Base-by-base conservation (phyloP, 1,140 invertebrate species). In the Diabrotica undecimpunctata region DNA sequence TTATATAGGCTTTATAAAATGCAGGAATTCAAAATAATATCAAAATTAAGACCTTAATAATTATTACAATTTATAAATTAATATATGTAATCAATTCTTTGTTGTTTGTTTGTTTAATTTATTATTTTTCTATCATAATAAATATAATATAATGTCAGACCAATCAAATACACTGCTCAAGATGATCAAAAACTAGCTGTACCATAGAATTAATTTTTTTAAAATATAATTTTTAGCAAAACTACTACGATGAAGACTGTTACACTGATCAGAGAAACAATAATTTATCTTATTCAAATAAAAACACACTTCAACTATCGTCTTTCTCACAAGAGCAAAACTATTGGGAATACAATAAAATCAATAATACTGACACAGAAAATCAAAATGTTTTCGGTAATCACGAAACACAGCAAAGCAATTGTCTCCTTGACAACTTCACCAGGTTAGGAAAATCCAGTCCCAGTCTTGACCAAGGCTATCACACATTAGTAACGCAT, bases 391-490 rank as follows among this genome's bases (percentile, higher is more conserved):
- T 69, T 63, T 69, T 64, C 51, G 65, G 61, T 69, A 64, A 60
- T 65, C 63, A 64, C 63, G 55, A 70, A 57, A 46, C 61, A 2
- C 68, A 73, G 71, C 64, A 75, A 64, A 74, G 68, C 52, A 75
- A 73, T 66, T 79, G 78, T 66, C 66, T 80, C 56, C 70, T 79
- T 54, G 78, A 80, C 56, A 80, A 77, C 67, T 80, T 78, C 66
- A 69, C 72, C 12, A 80, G 79, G 67, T 66, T 80, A 58, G 79
- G 79, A 38, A 78, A 83, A 66, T 79, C 81, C 54, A 81, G 81
- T 62, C 85, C 88, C 36, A 88, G 84, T 68, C 76, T 89, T 14
- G 88, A 90, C 76, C 86, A 90, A 75, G 89, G 90, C 7, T 91
- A 91, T 77, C 88, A 90, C 70, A 91, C 90, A 2, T 78, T 91